A percentile compares a stretch with the other conserved stretches of the same genome.
phyloP scores from a whole-genome alignment of 2,797 vertebrate species.

The Hephaestus fuliginosus region DNA sequence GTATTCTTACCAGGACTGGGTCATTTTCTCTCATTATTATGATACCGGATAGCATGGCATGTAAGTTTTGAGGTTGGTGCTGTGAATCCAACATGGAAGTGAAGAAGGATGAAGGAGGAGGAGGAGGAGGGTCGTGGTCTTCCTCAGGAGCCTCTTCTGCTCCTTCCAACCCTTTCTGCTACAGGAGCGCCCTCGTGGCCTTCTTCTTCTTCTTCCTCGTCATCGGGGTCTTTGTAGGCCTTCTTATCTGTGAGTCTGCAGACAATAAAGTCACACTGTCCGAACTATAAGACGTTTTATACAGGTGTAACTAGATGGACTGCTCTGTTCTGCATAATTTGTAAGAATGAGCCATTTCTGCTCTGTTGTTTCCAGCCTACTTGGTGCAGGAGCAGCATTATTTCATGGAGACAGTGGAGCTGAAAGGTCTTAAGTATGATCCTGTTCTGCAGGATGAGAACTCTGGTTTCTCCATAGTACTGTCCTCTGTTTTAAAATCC shows the following conservation, averaged over 20 bases:
- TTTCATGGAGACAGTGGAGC: constrained; percentile 91
- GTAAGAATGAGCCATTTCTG: not conserved
- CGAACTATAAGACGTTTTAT: not conserved
- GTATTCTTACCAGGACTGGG: constrained; percentile 34
- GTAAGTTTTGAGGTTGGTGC: constrained; percentile 64
- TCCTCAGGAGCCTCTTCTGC: constrained; percentile 55
- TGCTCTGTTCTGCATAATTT: not conserved
- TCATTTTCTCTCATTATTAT: constrained; percentile 44
- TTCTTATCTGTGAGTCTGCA: constrained; percentile 80
- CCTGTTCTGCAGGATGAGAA: constrained; percentile 81
- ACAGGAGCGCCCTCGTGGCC: constrained; percentile 60
- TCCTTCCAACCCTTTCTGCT: constrained; percentile 57
- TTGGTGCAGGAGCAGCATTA: constrained; percentile 84
- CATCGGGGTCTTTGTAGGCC: constrained; percentile 77
- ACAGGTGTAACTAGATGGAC: not conserved
- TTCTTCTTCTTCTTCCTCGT: constrained; percentile 79
- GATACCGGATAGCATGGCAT: constrained; percentile 43
- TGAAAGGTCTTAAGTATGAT: constrained; percentile 89
- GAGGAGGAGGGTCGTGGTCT: constrained; percentile 67
- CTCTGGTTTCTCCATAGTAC: constrained; percentile 85
- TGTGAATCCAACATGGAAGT: constrained; percentile 80
- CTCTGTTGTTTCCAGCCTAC: constrained; percentile 81
- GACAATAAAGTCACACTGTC: not conserved
- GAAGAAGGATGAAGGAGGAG: constrained; percentile 74
- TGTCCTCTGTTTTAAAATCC: constrained; percentile 87